Evolutionary conservation across 1,140 invertebrate genomes (phyloP).

Genomic region (Drosophila gunungcola): DNA sequence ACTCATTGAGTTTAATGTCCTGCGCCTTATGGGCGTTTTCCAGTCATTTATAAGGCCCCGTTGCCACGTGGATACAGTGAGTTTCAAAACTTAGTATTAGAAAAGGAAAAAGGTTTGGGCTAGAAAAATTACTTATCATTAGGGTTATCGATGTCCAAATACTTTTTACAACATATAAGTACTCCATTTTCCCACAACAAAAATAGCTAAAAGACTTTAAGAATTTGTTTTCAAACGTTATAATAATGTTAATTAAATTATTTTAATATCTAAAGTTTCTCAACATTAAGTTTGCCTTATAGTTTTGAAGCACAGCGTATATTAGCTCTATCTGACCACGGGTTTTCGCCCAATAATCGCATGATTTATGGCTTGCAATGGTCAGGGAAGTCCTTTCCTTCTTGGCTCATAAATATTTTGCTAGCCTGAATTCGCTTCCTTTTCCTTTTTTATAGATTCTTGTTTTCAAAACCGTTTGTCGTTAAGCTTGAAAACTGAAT

Average conservation of each 20-base stretch:
- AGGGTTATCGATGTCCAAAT: no score
- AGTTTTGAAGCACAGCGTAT: slow-evolving; percentile 9
- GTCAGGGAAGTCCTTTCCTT: slow-evolving; percentile 25
- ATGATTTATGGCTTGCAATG: slow-evolving; percentile 69
- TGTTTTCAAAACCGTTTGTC: slow-evolving; percentile 39
- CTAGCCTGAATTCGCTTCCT: slow-evolving; percentile 20
- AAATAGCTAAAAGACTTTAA: no score
- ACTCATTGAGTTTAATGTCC: slow-evolving; percentile 81
- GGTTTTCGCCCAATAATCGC: slow-evolving; percentile 68
- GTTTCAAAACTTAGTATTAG: background rate
- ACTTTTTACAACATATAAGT: no score
- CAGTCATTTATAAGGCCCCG: slow-evolving; percentile 28
- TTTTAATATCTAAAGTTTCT: no score
- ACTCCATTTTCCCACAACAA: no score
- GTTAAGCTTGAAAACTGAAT: slow-evolving; percentile 66
- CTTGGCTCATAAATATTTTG: slow-evolving; percentile 54
- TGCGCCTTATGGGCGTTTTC: slow-evolving; percentile 42
- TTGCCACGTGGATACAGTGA: slow-evolving; percentile 24
- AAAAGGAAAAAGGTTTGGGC: background rate
- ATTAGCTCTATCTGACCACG: slow-evolving; percentile 53
- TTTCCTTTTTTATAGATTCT: slow-evolving; percentile 17
- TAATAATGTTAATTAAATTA: no score
- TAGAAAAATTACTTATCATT: no score
- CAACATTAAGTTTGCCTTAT: background rate
- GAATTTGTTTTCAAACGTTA: no score